Evolutionary conservation across 2,888 invertebrate genomes (phyloP), one percentile per base, ranked within the genome.

Genomic region (Drosophila niveifrons): DNA sequence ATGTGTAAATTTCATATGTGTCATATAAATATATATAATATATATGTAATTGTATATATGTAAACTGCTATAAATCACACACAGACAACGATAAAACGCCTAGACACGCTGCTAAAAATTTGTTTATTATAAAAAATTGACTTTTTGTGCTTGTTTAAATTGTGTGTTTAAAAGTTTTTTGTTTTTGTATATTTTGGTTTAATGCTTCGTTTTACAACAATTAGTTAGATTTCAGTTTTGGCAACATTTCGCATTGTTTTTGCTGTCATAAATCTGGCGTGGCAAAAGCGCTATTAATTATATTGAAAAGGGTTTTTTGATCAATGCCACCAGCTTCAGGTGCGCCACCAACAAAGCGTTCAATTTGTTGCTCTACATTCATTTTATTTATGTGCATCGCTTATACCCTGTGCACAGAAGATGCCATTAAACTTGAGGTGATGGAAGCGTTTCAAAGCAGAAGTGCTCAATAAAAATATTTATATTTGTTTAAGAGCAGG

Each of bases 251-350:
- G 82, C 66, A 52, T 65, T 72, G 59, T 74, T 74, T 53, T 65
- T 44, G 50, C 39, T 63, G 55, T 66, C 78, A 80, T 86, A 83
- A 88, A 88, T 83, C 74, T 82, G 53, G 36, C 23, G 51, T 29
- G n/a, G 34, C 57, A 47, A 64, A 51, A 39, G 50, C 53, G 58
- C 83, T 73, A 82, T 82, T 80, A 63, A 86, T 69, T 86, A 75
- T 81, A 77, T 86, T 86, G 80, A 80, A 88, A 86, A 82, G 83
- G 88, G 87, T 79, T 77, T 44, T 63, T 72, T 66, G 51, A 66
- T 68, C 62, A 58, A 66, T 71, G n/a, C 48, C 52, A 51, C 47
- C 58, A 28, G 43, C 23, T 68, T 63, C 39, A 61, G 59, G 66
- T 73, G 62, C 29, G 59, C 51, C 44, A 62, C 58, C 62, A 61